Percentiles rank a stretch among this genome's conserved stretches.
These are phyloP conservation scores for Pluvianellus socialis DNA, from an alignment of 2,113 vertebrate genomes.

Conservation along the genomic window DNA sequence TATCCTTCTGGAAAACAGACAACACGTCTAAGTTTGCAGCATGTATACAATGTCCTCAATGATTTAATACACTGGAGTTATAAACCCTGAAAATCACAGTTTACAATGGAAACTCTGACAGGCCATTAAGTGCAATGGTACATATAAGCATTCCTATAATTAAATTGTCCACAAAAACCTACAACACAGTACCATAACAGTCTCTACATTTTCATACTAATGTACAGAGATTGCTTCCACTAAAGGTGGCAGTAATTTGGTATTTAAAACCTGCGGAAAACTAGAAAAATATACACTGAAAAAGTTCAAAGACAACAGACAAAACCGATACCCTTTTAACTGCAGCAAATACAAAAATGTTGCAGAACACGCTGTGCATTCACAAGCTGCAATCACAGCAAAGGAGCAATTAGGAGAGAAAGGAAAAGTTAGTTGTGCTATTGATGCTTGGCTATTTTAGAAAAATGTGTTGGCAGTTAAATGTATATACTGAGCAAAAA, in stretches of 20 bases:
- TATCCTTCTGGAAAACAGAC: not conserved
- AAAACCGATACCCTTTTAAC: not conserved
- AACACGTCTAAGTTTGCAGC: not conserved
- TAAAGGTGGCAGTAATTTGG: not conserved
- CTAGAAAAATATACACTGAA: not conserved
- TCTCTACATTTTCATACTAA: conserved; percentile 7
- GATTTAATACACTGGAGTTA: not conserved
- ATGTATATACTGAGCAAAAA: not conserved
- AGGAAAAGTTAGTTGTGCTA: not conserved
- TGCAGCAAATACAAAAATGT: not conserved
- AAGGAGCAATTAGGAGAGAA: not conserved
- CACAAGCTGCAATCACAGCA: not conserved
- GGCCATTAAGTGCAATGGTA: conserved; percentile 17
- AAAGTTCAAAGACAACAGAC: not conserved
- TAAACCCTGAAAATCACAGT: not conserved
- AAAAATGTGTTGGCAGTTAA: conserved; percentile 13
- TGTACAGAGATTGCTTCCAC: not conserved
- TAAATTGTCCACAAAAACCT: conserved; percentile 17
- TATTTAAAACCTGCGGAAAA: not conserved
- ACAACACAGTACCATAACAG: not conserved
- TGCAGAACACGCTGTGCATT: not conserved
- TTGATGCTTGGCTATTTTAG: not conserved
- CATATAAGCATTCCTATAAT: conserved; percentile 12
- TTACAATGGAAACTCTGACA: conserved; percentile 47
- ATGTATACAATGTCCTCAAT: not conserved